These are phyloP conservation scores for Idris sp. DNA, from an alignment of 1,140 invertebrate species.

Conservation along the genomic window DNA sequence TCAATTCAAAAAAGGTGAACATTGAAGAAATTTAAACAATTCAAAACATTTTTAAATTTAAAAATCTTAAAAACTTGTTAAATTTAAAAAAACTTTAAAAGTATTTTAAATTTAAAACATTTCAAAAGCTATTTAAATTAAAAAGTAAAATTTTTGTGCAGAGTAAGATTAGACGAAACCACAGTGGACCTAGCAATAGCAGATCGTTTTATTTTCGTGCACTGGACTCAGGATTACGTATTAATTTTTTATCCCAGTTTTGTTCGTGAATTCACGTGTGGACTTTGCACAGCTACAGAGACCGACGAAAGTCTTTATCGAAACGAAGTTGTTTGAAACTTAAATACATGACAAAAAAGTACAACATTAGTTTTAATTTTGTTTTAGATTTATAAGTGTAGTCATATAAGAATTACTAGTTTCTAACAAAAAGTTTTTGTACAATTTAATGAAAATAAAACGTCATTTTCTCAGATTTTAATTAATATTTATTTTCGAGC, in stretches of 20 bases:
- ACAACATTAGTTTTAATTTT: too few relatives aligned
- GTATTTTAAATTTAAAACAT: too few relatives aligned
- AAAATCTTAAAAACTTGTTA: too few relatives aligned
- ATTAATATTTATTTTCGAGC: conserved; percentile 75
- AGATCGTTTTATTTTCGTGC: conserved; percentile 70
- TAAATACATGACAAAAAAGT: too few relatives aligned
- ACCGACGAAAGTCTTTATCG: conserved; percentile 37
- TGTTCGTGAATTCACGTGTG: conserved; percentile 73
- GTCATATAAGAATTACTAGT: too few relatives aligned
- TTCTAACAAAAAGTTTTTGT: too few relatives aligned
- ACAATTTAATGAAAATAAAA: too few relatives aligned
- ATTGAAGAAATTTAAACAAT: background rate
- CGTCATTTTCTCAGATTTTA: conserved; percentile 59
- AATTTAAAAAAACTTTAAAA: too few relatives aligned
- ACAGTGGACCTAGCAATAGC: conserved; percentile 70
- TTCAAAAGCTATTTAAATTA: too few relatives aligned
- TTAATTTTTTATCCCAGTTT: conserved; percentile 75
- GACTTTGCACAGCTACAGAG: conserved; percentile 67
- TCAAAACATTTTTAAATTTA: too few relatives aligned
- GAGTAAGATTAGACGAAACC: conserved; percentile 68
- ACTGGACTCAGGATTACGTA: conserved; percentile 74
- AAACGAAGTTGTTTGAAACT: too few relatives aligned
- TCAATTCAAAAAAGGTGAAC: conserved; percentile 70
- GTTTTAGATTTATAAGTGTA: too few relatives aligned
- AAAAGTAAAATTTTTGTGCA: conserved; percentile 49